These are phyloP conservation scores for Mormoops blainvillei DNA, from an alignment of 2,113 vertebrate species.

Conservation along the genomic window DNA sequence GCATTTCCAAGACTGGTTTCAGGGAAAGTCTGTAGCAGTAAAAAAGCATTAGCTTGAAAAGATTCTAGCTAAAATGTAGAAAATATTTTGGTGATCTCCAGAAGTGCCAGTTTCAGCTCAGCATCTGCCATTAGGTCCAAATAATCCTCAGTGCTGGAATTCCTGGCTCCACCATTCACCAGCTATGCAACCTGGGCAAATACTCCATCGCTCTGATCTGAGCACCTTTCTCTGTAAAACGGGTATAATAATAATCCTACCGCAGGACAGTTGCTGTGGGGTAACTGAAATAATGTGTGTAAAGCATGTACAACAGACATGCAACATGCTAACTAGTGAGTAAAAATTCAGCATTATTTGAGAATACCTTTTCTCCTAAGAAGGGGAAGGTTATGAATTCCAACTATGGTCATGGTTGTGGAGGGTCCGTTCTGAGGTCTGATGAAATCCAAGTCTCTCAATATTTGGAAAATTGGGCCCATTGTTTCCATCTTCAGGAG, in stretches of 20 bases:
- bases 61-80: background rate
- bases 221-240: background rate
- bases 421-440: background rate
- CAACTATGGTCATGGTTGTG: background rate
- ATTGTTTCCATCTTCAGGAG: background rate
- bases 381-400: background rate
- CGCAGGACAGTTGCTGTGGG: background rate
- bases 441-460: background rate
- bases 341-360: background rate
- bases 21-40: background rate
- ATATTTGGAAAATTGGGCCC: background rate
- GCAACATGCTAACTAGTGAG: background rate
- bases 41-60: no score
- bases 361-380: background rate
- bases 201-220: background rate
- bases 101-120: background rate
- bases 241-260: background rate
- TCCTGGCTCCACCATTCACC: background rate
- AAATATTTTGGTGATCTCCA: background rate
- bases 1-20: background rate
- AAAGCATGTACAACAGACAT: background rate
- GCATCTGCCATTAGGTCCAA: background rate
- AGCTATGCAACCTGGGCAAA: background rate
- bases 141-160: background rate
- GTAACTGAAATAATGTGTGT: background rate